phyloP scores from a whole-genome alignment of 1,140 invertebrate genomes.

The Drosophila parabipectinata region DNA sequence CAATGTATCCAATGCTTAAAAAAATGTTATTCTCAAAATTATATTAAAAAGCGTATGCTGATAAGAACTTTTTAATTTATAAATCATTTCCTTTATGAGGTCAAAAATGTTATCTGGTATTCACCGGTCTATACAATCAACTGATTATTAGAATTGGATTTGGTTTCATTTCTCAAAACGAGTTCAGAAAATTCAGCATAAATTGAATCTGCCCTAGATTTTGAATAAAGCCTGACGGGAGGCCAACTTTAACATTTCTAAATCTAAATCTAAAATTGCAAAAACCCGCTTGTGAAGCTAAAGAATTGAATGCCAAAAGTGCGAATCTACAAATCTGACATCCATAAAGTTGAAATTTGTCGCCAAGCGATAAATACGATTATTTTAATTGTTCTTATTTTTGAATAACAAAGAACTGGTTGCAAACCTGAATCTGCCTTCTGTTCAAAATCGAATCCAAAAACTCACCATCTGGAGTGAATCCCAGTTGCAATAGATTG shows the following conservation, averaged over 20 bases:
- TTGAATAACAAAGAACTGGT: slow-evolving; percentile 32
- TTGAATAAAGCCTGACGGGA: slow-evolving; percentile 26
- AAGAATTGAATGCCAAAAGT: slow-evolving; percentile 64
- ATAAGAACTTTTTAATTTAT: slow-evolving; percentile 3
- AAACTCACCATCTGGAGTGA: slow-evolving; percentile 45
- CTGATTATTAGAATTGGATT: neutral
- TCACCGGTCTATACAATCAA: no score
- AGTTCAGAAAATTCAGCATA: slow-evolving; percentile 21
- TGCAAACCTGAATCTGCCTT: slow-evolving; percentile 12
- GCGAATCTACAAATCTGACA: slow-evolving; percentile 38
- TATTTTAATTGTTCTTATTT: slow-evolving; percentile 35
- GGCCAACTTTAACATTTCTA: slow-evolving; percentile 29
- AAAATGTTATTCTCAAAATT: neutral
- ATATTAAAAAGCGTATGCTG: neutral
- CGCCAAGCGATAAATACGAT: slow-evolving; percentile 33
- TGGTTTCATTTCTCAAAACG: slow-evolving; percentile 10
- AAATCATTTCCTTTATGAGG: neutral
- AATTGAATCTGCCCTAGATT: slow-evolving; percentile 50
- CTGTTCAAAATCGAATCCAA: neutral
- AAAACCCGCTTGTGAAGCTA: slow-evolving; percentile 32
- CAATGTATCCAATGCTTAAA: no score
- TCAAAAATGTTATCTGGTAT: neutral
- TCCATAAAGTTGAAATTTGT: slow-evolving; percentile 36
- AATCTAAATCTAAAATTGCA: slow-evolving; percentile 12
- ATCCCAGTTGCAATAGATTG: slow-evolving; percentile 44